Evolutionary conservation across 2,113 vertebrate species (phyloP), one percentile per base, ranked within the genome.

Genomic region (Thunnus maccoyii): DNA sequence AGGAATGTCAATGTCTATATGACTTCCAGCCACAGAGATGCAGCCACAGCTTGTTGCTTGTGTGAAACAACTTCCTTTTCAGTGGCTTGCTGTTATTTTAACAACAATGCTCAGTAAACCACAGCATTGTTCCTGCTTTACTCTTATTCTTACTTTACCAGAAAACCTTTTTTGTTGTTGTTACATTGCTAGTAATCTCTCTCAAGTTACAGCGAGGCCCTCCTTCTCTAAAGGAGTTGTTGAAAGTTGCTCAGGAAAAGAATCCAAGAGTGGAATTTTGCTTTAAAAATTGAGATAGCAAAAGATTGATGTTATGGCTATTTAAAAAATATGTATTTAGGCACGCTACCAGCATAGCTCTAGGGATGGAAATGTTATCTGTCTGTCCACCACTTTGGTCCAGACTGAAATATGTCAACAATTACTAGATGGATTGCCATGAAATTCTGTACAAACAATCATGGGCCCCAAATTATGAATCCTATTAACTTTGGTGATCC

Each of bases 51-150:
- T 22, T 27, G 17, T 62, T 9, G 0, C 16, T 6, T 1, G 2
- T 65, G n/a, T 51, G 61, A 50, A 80, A 60, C 60, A 44, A 13
- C 30, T 55, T 27, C n/a, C n/a, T n/a, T 32, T 61, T 74, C 48
- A 25, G 70, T 46, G 54, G 69, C 62, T 67, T 73, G 60, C 8
- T 66, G 69, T 68, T 48, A 2, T 32, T 11, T 54, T 11, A 48
- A 68, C 57, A 55, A 48, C 64, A 47, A 12, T 16, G 50, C 17
- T 41, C 47, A 46, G 20, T 22, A 44, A 17, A 64, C 57, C 76
- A 16, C 22, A 65, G 18, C 57, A 44, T 30, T 84, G 70, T 57
- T 78, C 63, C 51, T 5, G 1, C 3, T 6, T 47, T 41, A 14
- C 5, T 36, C 47, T 60, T 64, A 63, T 63, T 61, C 64, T 20